Base-by-base conservation (phyloP, 2,797 vertebrate genomes). In the Glyptemys insculpta region DNA sequence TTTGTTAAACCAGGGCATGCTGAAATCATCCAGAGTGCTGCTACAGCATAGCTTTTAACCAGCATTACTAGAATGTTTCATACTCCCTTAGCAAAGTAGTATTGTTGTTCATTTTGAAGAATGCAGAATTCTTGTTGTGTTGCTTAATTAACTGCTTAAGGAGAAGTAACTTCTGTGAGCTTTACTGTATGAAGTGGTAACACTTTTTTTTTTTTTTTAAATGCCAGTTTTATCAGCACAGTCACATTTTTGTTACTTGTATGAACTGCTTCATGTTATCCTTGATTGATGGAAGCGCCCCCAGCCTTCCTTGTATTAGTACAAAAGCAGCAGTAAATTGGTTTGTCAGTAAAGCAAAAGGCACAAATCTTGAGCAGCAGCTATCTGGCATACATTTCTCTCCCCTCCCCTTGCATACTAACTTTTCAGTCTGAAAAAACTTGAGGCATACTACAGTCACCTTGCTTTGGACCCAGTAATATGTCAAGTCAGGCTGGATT, bases 1-100 rank as follows among this genome's bases (percentile, higher is more conserved):
- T 95, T 91, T 86, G 53, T 97, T 97, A 97, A 96, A 97, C 85
- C 79, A 44, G 95, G 92, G 81, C 11, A 81, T 90, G 92, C 86
- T 89, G 94, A 65, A 92, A 93, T 93, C 79, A 86, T 91, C 90
- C 53, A 6, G 65, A 27, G 68, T 89, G 84, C 85, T 89, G 91
- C 96, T 97, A 72, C n/a, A 41, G 96, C 95, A 93, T 89, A 93
- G 96, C 94, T 95, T 86, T 47, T 0, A 29, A 80, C 90, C 87
- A 84, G 3, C 49, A 11, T 4, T 5, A 23, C 12, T 0, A 1
- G 29, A 4, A 0, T 6, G 12, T 7, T 19, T 78, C 90, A 10
- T 68, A 19, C 8, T 50, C 25, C 68, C 2, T 68, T 94, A 90
- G 47, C 93, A 29, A 6, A 25, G 27, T 8, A 0, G 1, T 52